Evolutionary conservation across 30 jellyfish, hydroid and myxozoan species (phyloP), one percentile per base, ranked within the genome.

Genomic region (Phacellophora camtschatica): DNA sequence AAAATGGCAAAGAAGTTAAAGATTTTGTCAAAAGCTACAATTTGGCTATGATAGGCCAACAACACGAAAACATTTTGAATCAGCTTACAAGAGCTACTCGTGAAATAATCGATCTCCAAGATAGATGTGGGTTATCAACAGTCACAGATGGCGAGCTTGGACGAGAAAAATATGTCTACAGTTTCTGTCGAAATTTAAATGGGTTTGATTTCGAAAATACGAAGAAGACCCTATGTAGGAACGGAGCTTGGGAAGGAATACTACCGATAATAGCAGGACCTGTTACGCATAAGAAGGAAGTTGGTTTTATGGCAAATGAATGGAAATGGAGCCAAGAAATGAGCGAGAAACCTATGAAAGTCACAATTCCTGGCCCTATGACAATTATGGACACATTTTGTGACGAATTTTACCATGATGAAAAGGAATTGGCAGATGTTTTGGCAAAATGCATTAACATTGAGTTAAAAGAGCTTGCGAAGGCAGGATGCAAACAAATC

Each of bases 311-410:
- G 74, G 81, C 89, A 13, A 34, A 58, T 12, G 97, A 88, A 53
- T 88, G 97, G 97, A 54, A 36, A 50, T 28, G 64, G 83, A 62
- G 90, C 29, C 95, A 81, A 39, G 68, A 71, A 16, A n/a, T 74
- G 87, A 49, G 86, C 13, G 59, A 66, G 22, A 55, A 18, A 8
- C 95, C 90, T 8, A 63, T 88, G 58, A 88, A 88, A 74, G 73
- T 56, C 10, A 88, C 97, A 4, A 34, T 88, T 13, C 97, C 95
- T 11, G 97, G 97, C 15, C 95, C 97, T n/a, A 51, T 88, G 87
- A 88, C 97, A 13, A 72, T 88, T 5, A 53, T 80, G 62, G 97
- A 81, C 36, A 88, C 95, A 0, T 82, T 80, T 19, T 46, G 50
- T 36, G 69, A 88, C 45, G 87, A 65, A n/a, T 88, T 48, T 56